A percentile compares a stretch with the other conserved stretches of the same genome.
Conservation (phyloP, 2,797 vertebrate genomes). For the Sebastiscus albofasciatus region DNA sequence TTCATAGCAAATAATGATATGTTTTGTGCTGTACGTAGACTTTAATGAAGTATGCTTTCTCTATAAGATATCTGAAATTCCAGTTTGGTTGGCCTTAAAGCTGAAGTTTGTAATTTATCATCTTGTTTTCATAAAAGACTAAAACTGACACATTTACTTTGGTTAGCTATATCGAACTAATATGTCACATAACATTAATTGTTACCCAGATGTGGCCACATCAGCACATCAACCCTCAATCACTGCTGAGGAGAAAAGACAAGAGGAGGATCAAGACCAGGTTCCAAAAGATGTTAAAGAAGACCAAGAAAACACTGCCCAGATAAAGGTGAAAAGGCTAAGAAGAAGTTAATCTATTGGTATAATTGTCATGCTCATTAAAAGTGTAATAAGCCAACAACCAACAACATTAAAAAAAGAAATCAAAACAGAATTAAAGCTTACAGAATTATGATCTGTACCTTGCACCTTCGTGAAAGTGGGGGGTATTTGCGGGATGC, state of each 20-base stretch:
- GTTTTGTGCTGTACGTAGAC: not conserved
- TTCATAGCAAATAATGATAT: not conserved
- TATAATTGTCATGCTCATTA: not conserved
- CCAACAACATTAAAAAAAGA: not conserved
- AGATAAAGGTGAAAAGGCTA: constrained; percentile 26
- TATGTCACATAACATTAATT: not conserved
- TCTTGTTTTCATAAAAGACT: not conserved
- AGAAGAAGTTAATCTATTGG: not conserved
- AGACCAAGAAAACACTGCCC: not conserved
- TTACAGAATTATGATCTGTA: too few species aligned
- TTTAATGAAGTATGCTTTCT: not conserved
- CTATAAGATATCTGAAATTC: not conserved
- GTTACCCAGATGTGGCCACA: constrained; percentile 19
- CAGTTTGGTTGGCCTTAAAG: not conserved
- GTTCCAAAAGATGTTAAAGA: not conserved
- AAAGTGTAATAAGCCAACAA: not conserved
- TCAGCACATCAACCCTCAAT: not conserved
- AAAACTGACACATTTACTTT: not conserved
- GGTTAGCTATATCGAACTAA: not conserved
- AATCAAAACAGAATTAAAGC: not conserved
- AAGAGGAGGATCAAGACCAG: not conserved
- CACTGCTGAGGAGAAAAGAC: not conserved
- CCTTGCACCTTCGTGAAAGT: rapidly evolving
- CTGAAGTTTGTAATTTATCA: not conserved
- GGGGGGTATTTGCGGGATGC: too few species aligned